Evolutionary conservation across 2,113 vertebrate genomes (phyloP), one percentile per base, ranked within the genome.

Genomic region (Colistium nudipinnis): DNA sequence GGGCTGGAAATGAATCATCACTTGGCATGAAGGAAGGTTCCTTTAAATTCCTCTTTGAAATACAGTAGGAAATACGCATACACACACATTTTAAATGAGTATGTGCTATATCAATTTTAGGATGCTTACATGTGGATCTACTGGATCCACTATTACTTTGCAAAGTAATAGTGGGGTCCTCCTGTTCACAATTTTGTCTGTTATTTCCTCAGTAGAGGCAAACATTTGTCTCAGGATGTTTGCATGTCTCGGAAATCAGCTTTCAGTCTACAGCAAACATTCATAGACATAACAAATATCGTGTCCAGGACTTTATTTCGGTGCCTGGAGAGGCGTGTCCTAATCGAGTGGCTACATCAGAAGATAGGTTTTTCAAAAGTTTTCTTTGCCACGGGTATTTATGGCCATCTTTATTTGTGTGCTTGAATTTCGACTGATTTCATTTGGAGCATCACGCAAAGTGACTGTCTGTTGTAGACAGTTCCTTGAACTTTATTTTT

Each of bases 211-310:
- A 3, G 62, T 52, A 57, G 2, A 0, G 31, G 20, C 14, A 63
- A 74, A 61, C 25, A 47, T 44, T 35, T n/a, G 8, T 38, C 48
- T 60, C 52, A 38, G 70, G 70, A 62, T 68, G 57, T 72, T 57
- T 38, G 27, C 44, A 62, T 19, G n/a, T 36, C 12, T 25, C 1
- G 39, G 31, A 47, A 69, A 62, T 2, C 9, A n/a, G n/a, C 53
- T 55, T 49, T 41, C 41, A 62, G 11, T 57, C 36, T 16, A n/a
- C 19, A 17, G 20, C 20, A 64, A 64, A 64, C 53, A 31, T 62
- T 49, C 53, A 33, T 6, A 73, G 67, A 65, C 49, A 51, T 30
- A 68, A 68, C 66, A 71, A 19, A 39, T 38, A 20, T 48, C 25
- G 45, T 49, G 17, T 48, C 41, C 27, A 43, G 43, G 25, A 36